phyloP scores from a whole-genome alignment of 2,888 invertebrate genomes.

The Apotomis betuletana region DNA sequence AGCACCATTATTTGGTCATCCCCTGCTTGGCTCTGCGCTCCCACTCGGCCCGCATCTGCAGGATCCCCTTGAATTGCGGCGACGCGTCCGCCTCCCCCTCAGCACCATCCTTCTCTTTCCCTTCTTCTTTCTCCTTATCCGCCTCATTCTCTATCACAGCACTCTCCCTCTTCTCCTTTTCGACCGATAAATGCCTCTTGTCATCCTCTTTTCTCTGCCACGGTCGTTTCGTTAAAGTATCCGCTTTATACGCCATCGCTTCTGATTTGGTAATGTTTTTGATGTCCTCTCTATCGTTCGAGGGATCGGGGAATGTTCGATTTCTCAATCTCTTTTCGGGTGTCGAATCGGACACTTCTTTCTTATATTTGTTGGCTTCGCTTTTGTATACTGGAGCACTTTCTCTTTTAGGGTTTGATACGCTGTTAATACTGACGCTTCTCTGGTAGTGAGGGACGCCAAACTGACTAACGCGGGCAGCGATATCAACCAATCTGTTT shows the following conservation, averaged over 20 bases:
- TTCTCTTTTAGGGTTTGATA: constrained; percentile 70
- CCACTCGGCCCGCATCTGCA: constrained; percentile 90
- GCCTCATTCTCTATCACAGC: constrained; percentile 75
- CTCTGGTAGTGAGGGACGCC: constrained; percentile 75
- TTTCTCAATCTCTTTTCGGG: constrained; percentile 79
- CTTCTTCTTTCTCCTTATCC: constrained; percentile 64
- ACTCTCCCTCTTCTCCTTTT: constrained; percentile 70
- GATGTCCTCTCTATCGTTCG: constrained; percentile 77
- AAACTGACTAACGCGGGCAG: constrained; percentile 75
- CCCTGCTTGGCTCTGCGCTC: constrained; percentile 89
- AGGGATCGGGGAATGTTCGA: constrained; percentile 78
- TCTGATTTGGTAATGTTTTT: constrained; percentile 74
- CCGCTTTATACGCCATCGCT: constrained; percentile 73
- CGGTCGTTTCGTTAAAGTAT: constrained; percentile 73
- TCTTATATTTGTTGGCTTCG: constrained; percentile 78
- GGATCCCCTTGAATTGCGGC: constrained; percentile 87
- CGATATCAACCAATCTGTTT: constrained; percentile 72
- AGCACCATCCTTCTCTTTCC: constrained; percentile 62
- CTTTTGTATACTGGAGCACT: constrained; percentile 73
- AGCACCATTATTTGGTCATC: constrained; percentile 84
- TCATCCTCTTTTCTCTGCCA: constrained; percentile 75
- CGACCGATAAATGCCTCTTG: constrained; percentile 62
- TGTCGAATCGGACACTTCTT: constrained; percentile 79
- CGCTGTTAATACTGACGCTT: constrained; percentile 75
- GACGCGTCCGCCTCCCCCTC: constrained; percentile 71